Base-by-base conservation (phyloP, 1,140 invertebrate species). In the Hermetia illucens region DNA sequence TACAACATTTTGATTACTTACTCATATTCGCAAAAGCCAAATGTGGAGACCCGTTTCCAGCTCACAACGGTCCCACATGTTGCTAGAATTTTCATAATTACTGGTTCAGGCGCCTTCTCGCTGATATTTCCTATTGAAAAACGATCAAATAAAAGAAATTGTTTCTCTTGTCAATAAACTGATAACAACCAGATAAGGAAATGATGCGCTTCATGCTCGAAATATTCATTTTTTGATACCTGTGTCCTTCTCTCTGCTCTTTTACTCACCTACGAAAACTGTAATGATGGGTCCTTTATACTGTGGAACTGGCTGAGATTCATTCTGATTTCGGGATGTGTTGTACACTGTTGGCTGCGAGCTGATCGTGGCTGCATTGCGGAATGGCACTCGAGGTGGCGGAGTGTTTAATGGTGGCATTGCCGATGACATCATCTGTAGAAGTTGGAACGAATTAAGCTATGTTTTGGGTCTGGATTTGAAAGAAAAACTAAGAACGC, bases 1-100 rank as follows among this genome's bases (percentile, higher is more conserved):
- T 32, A 5, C 17, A 13, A 32, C 17, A 13, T 32, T 5, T 32
- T 13, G 5, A 13, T 2, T 27, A 36, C 52, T 39, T 49, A 59
- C 56, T 61, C 57, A 31, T 58, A 92, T 66, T 98, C 95, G 69
- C 94, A 98, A 66, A 98, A 98, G 17, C 94, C 95, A 69, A 99
- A 99, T 8, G 87, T 92, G 61, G 95, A 91, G 6, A 98, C 91
- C 46, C 94, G 71, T 62, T 98, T 98, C 95, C 95, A 99, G 48
- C 82, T 90, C 2, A 91, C 65, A 17, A 98, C 89, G 45, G 85
- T 79, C 2, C 95, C 95, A 71, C 93, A 89, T 15, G 83, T 76
- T 30, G 75, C 79, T 33, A 98, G 66, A 52, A 98, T 83, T 50
- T 90, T 83, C 46, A 92, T 71, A 8, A 98, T 83, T 82, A 98